Conservation (phyloP, 2,113 vertebrate genomes). For the Carassius carassius region DNA sequence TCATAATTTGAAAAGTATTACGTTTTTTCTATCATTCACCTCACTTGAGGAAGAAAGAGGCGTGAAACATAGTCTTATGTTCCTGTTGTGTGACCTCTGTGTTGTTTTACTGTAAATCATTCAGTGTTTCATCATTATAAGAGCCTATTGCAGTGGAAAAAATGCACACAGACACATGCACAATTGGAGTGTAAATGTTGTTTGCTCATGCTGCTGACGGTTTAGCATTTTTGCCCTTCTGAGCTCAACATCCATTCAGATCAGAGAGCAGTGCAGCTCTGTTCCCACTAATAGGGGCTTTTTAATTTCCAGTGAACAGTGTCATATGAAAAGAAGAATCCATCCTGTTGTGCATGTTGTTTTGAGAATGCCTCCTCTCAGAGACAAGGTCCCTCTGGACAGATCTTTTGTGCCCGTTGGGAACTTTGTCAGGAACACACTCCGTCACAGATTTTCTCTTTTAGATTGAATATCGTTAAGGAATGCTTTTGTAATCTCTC, state of each 20-base stretch:
- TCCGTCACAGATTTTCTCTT: not conserved
- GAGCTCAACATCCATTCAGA: not conserved
- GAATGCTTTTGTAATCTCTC: not conserved
- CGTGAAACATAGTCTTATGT: not conserved
- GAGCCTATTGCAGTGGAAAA: not conserved
- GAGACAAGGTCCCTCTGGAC: not conserved
- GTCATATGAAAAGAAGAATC: slow-evolving; percentile 4
- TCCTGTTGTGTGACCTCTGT: slow-evolving; percentile 7
- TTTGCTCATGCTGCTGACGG: not conserved
- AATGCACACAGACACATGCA: not conserved
- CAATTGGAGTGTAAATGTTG: not conserved
- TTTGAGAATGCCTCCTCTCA: not conserved
- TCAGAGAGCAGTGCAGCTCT: not conserved
- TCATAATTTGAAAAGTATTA: not conserved
- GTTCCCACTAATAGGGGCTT: slow-evolving; percentile 5
- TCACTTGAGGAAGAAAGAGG: not conserved
- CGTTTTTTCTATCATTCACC: not conserved
- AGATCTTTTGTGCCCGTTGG: not conserved
- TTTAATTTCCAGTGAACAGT: slow-evolving; percentile 8
- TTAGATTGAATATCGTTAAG: not conserved
- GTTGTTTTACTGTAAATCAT: slow-evolving; percentile 31
- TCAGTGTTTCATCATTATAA: not conserved
- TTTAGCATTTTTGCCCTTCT: slow-evolving; percentile 1
- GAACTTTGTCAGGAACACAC: not conserved
- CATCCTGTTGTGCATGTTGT: not conserved